These are phyloP conservation scores for Ictalurus punctatus DNA, from an alignment of 2,113 vertebrate species.

Conservation along the genomic window DNA sequence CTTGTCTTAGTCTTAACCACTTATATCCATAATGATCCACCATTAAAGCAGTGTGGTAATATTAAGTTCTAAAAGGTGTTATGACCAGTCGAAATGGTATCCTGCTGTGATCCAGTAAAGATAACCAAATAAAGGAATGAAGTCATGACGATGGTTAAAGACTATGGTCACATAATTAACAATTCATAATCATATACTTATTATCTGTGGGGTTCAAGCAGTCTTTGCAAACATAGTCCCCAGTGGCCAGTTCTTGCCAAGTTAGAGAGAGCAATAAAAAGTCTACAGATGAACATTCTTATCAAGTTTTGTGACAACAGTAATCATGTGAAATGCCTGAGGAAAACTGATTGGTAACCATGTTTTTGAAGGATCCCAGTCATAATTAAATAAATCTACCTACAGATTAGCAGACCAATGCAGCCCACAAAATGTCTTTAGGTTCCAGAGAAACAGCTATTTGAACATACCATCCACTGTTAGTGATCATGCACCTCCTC, in stretches of 20 bases:
- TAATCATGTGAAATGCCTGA: not conserved
- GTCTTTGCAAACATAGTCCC: not conserved
- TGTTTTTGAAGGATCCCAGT: not conserved
- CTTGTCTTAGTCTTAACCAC: slow-evolving; percentile 35
- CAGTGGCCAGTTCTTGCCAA: not conserved
- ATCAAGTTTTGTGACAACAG: not conserved
- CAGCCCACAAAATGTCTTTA: not conserved
- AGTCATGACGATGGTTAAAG: slow-evolving; percentile 36
- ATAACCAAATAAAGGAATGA: slow-evolving; percentile 26
- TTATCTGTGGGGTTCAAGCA: not conserved
- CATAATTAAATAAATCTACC: not conserved
- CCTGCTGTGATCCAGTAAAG: slow-evolving; percentile 3
- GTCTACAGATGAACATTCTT: not conserved
- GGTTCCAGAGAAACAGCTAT: not conserved
- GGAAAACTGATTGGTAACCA: not conserved
- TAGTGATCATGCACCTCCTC: not conserved
- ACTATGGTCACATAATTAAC: not conserved
- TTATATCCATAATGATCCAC: slow-evolving; percentile 3
- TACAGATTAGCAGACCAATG: not conserved
- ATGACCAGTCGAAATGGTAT: not conserved
- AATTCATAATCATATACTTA: not conserved
- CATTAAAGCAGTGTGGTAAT: slow-evolving; percentile 12
- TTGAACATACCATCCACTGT: not conserved
- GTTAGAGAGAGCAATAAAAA: not conserved
- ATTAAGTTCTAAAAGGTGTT: not conserved